phyloP scores from a whole-genome alignment of 2,888 invertebrate species.

The Sepiola atlantica region DNA sequence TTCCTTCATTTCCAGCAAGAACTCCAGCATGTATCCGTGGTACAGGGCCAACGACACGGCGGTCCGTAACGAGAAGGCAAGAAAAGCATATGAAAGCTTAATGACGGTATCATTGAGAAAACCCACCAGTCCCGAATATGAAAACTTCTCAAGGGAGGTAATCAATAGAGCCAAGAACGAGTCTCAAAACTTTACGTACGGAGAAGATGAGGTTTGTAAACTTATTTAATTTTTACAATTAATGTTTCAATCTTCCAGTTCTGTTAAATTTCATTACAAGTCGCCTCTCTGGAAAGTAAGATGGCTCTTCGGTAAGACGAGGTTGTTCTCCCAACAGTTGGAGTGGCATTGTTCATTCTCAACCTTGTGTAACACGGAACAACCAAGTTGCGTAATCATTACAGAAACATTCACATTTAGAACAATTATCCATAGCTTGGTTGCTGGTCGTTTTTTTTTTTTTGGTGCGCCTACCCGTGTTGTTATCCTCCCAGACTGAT shows the following conservation, averaged over 20 bases:
- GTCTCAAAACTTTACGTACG: constrained; percentile 70
- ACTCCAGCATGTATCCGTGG: constrained; percentile 84
- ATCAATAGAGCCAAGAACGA: constrained; percentile 66
- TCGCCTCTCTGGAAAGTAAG: too few relatives aligned
- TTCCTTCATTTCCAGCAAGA: constrained; percentile 66
- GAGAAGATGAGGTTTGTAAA: constrained; percentile 69
- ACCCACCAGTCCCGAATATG: constrained; percentile 71
- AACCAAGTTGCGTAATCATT: too few relatives aligned
- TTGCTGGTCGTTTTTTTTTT: too few relatives aligned
- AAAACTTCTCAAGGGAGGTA: constrained; percentile 70
- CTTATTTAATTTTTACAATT: neutral
- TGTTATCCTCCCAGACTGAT: too few relatives aligned
- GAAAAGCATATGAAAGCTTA: constrained; percentile 71
- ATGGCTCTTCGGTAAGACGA: neutral
- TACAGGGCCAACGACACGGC: constrained; percentile 85
- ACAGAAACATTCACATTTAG: too few relatives aligned
- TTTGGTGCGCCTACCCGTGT: too few relatives aligned
- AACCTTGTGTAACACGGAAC: too few relatives aligned
- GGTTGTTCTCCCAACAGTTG: neutral
- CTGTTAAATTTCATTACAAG: neutral
- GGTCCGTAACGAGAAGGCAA: constrained; percentile 84
- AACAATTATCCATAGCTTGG: too few relatives aligned
- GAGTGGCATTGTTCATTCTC: too few relatives aligned
- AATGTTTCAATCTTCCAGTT: neutral
- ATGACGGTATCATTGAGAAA: constrained; percentile 73